A percentile compares a stretch with the other conserved stretches of the same genome.
Evolutionary conservation across 2,113 vertebrate species (phyloP).

Genomic region (Myotis lucifugus): DNA sequence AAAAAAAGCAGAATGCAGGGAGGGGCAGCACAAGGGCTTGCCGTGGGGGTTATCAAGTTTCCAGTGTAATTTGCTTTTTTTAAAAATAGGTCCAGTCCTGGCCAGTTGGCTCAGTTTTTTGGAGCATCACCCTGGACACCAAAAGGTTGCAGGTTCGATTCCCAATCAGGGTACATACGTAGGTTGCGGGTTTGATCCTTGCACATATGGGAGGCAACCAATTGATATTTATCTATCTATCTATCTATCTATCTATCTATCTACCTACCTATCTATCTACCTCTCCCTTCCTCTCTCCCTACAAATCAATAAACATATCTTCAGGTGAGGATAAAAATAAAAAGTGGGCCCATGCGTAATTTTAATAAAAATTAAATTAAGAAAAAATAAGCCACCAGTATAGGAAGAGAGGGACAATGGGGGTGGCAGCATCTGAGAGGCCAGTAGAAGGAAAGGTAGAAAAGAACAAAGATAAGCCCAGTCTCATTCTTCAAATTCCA

Average conservation of each 20-base stretch:
- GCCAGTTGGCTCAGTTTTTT: neutral
- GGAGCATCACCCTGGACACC: neutral
- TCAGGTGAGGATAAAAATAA: neutral
- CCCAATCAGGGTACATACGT: neutral
- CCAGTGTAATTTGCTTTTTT: neutral
- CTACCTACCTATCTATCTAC: too few relatives aligned
- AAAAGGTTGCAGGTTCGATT: neutral
- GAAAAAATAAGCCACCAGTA: neutral
- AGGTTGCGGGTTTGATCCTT: neutral
- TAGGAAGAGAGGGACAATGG: neutral
- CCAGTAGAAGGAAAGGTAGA: neutral
- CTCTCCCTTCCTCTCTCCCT: neutral
- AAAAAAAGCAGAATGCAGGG: neutral
- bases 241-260: neutral
- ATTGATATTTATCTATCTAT: neutral
- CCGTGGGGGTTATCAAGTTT: neutral
- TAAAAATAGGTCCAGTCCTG: neutral
- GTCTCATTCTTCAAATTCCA: neutral
- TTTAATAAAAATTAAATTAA: conserved; percentile 1
- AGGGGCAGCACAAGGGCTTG: too few relatives aligned
- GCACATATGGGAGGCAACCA: neutral
- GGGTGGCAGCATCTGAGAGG: neutral
- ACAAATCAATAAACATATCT: neutral
- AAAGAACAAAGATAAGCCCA: neutral
- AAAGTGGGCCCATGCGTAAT: neutral